A percentile compares a stretch with the other conserved stretches of the same genome.
phyloP scores from a whole-genome alignment of 1,140 invertebrate genomes.

The Anagrus nilaparvatae region DNA sequence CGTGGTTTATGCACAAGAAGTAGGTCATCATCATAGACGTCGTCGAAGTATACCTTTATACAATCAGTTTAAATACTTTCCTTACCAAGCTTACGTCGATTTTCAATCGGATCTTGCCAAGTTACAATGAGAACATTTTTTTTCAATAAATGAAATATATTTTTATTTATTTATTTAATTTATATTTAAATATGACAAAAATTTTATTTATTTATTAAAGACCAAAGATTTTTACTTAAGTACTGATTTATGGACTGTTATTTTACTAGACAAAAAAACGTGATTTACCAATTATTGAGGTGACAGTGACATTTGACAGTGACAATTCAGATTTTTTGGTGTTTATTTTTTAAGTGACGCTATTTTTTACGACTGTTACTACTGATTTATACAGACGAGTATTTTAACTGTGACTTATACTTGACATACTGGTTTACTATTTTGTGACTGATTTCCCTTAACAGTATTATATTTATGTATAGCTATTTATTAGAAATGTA shows the following conservation, averaged over 20 bases:
- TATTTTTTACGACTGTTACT: too few relatives aligned
- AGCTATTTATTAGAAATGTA: too few relatives aligned
- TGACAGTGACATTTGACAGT: slow-evolving; percentile 23
- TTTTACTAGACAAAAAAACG: slow-evolving; percentile 20
- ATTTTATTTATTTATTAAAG: slow-evolving; percentile 3
- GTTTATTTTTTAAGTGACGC: too few relatives aligned
- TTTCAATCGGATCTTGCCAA: slow-evolving; percentile 9
- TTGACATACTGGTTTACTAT: too few relatives aligned
- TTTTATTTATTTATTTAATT: not conserved
- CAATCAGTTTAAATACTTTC: slow-evolving; percentile 34
- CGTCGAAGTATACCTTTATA: slow-evolving; percentile 15
- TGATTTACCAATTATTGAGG: slow-evolving; percentile 19
- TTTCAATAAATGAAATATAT: too few relatives aligned
- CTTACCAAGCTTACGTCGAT: slow-evolving; percentile 46
- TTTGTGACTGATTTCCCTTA: too few relatives aligned
- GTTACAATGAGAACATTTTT: slow-evolving; percentile 2
- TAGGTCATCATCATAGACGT: slow-evolving; percentile 46
- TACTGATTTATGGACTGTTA: too few relatives aligned
- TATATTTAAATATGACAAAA: not conserved
- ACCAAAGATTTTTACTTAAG: too few relatives aligned
- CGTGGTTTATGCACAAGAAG: slow-evolving; percentile 56
- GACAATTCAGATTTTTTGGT: too few relatives aligned
- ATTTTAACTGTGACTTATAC: too few relatives aligned
- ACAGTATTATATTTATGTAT: too few relatives aligned
- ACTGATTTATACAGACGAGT: too few relatives aligned